Evolutionary conservation across 2,797 vertebrate genomes (phyloP).

Genomic region (Myripristis jacobus): DNA sequence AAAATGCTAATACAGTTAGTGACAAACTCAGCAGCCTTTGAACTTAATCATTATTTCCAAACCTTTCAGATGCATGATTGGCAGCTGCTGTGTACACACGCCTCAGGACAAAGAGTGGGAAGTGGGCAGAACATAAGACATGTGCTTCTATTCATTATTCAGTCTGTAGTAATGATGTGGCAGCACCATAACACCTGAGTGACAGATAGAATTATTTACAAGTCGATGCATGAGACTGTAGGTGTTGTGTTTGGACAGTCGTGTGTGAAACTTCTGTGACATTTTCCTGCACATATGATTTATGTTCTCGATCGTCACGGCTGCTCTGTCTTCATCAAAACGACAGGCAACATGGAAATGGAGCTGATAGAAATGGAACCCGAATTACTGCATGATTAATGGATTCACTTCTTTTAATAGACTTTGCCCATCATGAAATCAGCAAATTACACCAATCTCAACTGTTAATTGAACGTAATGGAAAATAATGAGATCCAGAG

Average conservation of each 20-base stretch:
- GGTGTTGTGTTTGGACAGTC: slow-evolving; percentile 3
- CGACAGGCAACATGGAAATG: slow-evolving; percentile 23
- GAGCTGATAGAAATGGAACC: slow-evolving; percentile 30
- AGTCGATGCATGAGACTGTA: not conserved
- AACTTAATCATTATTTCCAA: slow-evolving; percentile 25
- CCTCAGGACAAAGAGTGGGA: not conserved
- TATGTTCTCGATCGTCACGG: slow-evolving; percentile 4
- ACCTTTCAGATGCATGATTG: not conserved
- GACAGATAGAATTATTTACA: slow-evolving; percentile 40
- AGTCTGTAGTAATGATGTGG: slow-evolving; percentile 19
- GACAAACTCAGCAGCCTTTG: slow-evolving; percentile 5
- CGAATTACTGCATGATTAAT: slow-evolving; percentile 54
- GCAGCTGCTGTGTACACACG: not conserved
- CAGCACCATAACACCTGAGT: slow-evolving; percentile 30
- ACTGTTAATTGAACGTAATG: slow-evolving; percentile 58
- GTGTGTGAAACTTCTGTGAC: slow-evolving; percentile 7
- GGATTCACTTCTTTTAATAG: slow-evolving; percentile 45
- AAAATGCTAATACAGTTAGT: not conserved
- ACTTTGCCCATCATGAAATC: slow-evolving; percentile 41
- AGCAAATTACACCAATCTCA: slow-evolving; percentile 52
- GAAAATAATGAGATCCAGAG: slow-evolving; percentile 60
- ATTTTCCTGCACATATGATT: slow-evolving; percentile 15
- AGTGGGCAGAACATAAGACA: slow-evolving; percentile 13
- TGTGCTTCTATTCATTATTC: slow-evolving; percentile 29
- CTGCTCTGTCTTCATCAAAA: slow-evolving; percentile 34